Percentiles rank a stretch among this genome's conserved stretches.
Conservation (phyloP, 2,888 invertebrate genomes). For the Amiota minor region DNA sequence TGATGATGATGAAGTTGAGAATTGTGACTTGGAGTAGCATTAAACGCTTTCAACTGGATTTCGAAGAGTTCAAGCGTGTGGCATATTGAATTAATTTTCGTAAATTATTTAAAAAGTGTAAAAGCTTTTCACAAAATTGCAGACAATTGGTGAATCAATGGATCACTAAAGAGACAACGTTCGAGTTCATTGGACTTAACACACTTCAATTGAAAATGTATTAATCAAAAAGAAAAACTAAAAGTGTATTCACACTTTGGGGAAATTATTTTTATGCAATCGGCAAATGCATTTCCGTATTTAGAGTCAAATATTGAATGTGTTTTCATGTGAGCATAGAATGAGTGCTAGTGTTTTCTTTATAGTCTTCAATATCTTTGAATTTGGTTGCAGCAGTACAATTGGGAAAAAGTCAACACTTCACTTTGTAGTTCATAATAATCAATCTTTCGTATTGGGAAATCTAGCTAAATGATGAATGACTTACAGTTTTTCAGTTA, state of each 20-base stretch:
- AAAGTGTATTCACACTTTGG: neutral
- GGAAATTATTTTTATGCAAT: constrained; percentile 26
- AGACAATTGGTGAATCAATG: neutral
- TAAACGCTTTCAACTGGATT: neutral
- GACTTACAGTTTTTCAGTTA: neutral
- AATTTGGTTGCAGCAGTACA: constrained; percentile 8
- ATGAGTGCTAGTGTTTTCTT: neutral
- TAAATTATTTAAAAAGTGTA: constrained; percentile 19
- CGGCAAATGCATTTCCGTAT: neutral
- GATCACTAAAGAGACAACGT: neutral
- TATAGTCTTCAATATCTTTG: neutral
- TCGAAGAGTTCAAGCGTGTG: neutral
- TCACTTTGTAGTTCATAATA: constrained; percentile 9
- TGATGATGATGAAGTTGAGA: too few species aligned
- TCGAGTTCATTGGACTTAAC: neutral
- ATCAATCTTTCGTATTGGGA: constrained; percentile 30
- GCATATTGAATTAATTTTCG: constrained; percentile 10
- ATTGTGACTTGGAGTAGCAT: neutral
- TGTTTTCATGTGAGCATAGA: neutral
- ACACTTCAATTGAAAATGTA: neutral
- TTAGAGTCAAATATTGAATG: neutral
- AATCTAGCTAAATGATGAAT: constrained; percentile 29
- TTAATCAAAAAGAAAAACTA: neutral
- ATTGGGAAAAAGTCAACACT: constrained; percentile 23
- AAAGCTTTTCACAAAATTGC: neutral